These are phyloP conservation scores for Sicus ferrugineus DNA, from an alignment of 2,888 invertebrate species.

Conservation along the genomic window DNA sequence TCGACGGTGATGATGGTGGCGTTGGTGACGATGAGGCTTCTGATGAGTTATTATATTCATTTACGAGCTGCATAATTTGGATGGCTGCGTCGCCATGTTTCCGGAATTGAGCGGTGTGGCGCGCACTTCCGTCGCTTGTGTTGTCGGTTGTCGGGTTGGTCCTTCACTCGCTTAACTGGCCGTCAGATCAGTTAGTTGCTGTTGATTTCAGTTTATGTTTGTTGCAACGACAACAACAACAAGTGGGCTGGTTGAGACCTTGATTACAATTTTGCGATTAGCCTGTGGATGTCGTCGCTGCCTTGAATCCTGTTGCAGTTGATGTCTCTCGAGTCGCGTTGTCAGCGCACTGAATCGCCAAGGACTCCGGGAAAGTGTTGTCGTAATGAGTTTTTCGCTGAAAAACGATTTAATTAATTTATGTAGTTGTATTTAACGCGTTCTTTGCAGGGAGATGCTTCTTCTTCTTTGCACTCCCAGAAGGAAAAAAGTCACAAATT, in stretches of 20 bases:
- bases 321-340: no score
- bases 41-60: constrained; percentile 32
- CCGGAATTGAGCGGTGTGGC: background rate
- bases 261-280: constrained; percentile 29
- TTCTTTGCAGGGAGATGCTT: no score
- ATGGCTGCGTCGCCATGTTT: background rate
- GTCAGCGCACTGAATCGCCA: no score
- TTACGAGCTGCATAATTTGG: background rate
- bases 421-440: no score
- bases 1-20: background rate
- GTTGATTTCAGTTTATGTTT: background rate
- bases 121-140: background rate
- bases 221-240: background rate
- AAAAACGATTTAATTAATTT: no score
- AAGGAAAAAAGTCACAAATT: background rate
- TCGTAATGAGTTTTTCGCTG: no score
- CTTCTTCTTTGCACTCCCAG: no score
- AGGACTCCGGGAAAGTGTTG: no score
- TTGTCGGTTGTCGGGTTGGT: no score
- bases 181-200: constrained; percentile 1
- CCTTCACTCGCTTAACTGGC: background rate
- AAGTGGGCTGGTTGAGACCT: constrained; percentile 6
- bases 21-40: background rate
- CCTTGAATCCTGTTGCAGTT: no score
- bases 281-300: no score